Percentiles rank a stretch among this genome's conserved stretches.
Conservation (phyloP, 2,113 vertebrate species). For the Telmatochromis bifrenatus region DNA sequence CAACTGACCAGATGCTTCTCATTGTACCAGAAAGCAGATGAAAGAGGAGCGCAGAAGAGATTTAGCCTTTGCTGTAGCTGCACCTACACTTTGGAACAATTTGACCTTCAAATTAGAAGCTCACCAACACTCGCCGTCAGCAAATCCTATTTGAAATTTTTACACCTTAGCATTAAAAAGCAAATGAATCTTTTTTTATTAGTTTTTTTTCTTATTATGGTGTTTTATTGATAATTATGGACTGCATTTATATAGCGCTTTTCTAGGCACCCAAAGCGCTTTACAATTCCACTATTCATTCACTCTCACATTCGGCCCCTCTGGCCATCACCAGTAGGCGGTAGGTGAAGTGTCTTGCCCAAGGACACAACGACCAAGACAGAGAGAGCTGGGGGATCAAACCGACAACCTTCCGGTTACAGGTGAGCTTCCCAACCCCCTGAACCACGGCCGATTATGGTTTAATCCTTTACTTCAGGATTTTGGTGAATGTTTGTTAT, state of each 20-base stretch:
- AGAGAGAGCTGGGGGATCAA: fast-evolving
- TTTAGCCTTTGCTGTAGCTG: neutral
- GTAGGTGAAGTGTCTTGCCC: fast-evolving
- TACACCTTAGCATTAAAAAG: neutral
- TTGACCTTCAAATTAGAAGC: neutral
- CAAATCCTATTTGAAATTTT: neutral
- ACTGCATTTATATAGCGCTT: fast-evolving
- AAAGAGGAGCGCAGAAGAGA: neutral
- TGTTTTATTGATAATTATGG: neutral
- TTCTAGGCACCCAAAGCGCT: neutral
- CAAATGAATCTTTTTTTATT: fast-evolving
- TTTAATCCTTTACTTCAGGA: neutral
- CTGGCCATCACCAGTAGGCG: fast-evolving
- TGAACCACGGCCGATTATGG: neutral
- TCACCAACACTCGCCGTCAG: neutral
- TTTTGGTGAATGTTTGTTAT: neutral
- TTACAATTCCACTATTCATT: neutral
- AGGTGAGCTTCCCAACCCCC: neutral
- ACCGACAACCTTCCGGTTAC: neutral
- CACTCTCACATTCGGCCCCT: neutral
- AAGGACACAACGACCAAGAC: neutral
- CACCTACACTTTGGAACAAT: neutral
- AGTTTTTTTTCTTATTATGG: neutral
- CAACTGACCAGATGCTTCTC: neutral
- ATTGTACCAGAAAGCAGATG: neutral